Evolutionary conservation across 2,888 invertebrate species (phyloP).

Genomic region (Leptogaster cylindrica): DNA sequence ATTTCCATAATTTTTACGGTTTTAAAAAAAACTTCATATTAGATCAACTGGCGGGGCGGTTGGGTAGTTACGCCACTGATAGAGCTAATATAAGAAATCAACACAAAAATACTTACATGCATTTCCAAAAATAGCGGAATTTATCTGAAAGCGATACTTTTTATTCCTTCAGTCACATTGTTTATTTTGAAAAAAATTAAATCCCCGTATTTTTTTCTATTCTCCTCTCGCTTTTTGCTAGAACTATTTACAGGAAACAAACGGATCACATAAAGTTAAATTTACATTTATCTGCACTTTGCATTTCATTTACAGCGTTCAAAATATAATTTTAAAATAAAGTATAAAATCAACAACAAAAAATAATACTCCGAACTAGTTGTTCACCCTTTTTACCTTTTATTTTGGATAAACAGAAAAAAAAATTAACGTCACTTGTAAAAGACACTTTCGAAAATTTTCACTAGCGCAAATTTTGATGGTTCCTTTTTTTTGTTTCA

Average conservation of each 20-base stretch:
- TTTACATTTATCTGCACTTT: slow-evolving; percentile 9
- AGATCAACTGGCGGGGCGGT: no score
- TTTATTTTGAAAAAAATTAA: no score
- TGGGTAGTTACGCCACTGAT: no score
- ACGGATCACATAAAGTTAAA: slow-evolving; percentile 22
- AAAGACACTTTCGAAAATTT: slow-evolving; percentile 28
- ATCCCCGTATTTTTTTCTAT: no score
- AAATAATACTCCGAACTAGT: background rate
- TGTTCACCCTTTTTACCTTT: no score
- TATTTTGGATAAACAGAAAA: background rate
- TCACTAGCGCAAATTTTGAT: slow-evolving; percentile 32
- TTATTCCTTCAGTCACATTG: no score
- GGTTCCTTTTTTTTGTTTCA: slow-evolving; percentile 28
- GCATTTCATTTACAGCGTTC: slow-evolving; percentile 6
- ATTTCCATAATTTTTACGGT: no score
- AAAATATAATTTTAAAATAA: slow-evolving; percentile 14
- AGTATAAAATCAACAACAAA: no score
- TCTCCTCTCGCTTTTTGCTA: background rate
- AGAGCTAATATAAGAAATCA: background rate
- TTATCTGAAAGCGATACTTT: slow-evolving; percentile 15
- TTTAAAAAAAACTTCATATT: no score
- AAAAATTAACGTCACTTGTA: slow-evolving; percentile 20
- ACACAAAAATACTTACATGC: background rate
- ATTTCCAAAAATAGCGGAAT: background rate
- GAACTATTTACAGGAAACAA: slow-evolving; percentile 1